Conservation (phyloP, 2,113 vertebrate species). For the Hemibagrus wyckioides region DNA sequence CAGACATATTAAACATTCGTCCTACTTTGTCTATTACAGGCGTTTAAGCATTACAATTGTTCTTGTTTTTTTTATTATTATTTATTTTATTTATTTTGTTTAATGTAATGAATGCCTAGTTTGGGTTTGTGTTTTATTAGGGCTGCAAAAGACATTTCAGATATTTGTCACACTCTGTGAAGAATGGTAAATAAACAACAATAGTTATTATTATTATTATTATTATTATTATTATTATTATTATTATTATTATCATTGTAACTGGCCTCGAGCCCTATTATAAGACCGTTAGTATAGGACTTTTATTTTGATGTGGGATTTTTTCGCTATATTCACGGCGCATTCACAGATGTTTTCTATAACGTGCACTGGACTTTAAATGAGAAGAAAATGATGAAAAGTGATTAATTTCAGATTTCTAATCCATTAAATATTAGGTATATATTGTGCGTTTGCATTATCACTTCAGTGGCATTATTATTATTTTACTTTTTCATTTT, state of each 20-base stretch:
- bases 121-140: too few species aligned
- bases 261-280: background rate
- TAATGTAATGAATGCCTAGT: background rate
- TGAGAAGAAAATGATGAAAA: background rate
- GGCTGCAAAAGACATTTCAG: too few species aligned
- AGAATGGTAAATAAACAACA: too few species aligned
- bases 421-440: background rate
- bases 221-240: too few species aligned
- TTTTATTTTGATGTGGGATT: slow-evolving; percentile 39
- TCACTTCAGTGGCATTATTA: background rate
- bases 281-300: too few species aligned
- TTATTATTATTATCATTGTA: too few species aligned
- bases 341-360: background rate
- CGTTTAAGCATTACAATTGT: too few species aligned
- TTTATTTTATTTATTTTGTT: background rate
- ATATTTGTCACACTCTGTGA: too few species aligned
- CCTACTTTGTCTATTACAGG: background rate
- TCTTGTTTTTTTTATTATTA: too few species aligned
- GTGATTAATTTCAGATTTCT: background rate
- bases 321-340: too few species aligned
- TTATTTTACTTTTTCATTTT: background rate
- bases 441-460: background rate
- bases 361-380: slow-evolving; percentile 16
- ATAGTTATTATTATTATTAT: too few species aligned
- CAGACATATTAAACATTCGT: background rate